A percentile compares a stretch with the other conserved stretches of the same genome.
These are phyloP conservation scores for Holacanthus passer DNA, from an alignment of 2,113 vertebrate genomes.

Conservation along the genomic window DNA sequence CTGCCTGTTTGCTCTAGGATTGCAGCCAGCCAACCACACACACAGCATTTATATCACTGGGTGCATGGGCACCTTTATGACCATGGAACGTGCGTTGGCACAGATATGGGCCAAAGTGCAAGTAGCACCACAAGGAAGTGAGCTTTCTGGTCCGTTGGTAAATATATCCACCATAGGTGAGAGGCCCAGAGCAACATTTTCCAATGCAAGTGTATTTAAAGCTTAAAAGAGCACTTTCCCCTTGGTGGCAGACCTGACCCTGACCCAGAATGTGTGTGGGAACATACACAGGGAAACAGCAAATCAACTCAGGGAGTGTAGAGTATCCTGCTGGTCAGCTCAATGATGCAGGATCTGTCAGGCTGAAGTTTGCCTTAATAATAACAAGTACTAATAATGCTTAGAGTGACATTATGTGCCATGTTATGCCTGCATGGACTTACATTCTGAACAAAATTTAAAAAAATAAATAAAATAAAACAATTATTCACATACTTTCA, in stretches of 20 bases:
- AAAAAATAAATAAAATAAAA: neutral
- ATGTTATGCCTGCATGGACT: neutral
- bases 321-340: slow-evolving; percentile 14
- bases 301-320: slow-evolving; percentile 41
- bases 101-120: slow-evolving; percentile 49
- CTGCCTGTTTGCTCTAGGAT: slow-evolving; percentile 55
- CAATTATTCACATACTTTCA: neutral
- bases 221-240: slow-evolving; percentile 40
- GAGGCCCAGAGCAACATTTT: slow-evolving; percentile 11
- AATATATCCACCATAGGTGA: slow-evolving; percentile 21
- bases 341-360: slow-evolving; percentile 17
- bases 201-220: slow-evolving; percentile 51
- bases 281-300: slow-evolving; percentile 32
- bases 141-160: slow-evolving; percentile 32
- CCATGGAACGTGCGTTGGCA: slow-evolving; percentile 46
- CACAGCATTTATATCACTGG: slow-evolving; percentile 44
- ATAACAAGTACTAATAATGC: neutral
- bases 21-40: neutral
- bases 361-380: slow-evolving; percentile 7
- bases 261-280: slow-evolving; percentile 32
- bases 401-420: neutral
- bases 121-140: slow-evolving; percentile 25
- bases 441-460: neutral
- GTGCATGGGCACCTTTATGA: slow-evolving; percentile 55
- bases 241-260: slow-evolving; percentile 36